phyloP scores from a whole-genome alignment of 2,113 vertebrate genomes.

The Onychorhynchus coronatus region DNA sequence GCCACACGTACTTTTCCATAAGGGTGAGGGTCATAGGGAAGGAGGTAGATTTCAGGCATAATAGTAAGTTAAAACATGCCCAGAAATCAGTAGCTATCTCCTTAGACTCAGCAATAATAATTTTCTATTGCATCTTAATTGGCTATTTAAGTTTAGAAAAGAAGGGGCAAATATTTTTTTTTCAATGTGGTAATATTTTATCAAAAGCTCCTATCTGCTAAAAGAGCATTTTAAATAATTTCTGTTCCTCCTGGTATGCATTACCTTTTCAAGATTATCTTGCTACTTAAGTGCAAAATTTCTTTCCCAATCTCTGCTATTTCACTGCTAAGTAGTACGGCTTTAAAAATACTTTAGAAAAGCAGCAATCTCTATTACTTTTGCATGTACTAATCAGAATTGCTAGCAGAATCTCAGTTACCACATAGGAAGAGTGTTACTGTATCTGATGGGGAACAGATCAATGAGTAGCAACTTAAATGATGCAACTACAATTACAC shows the following conservation, averaged over 20 bases:
- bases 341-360: neutral
- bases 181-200: neutral
- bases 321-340: neutral
- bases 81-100: neutral
- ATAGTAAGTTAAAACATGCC: neutral
- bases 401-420: neutral
- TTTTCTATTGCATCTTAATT: neutral
- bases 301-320: neutral
- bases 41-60: neutral
- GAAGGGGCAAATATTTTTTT: neutral
- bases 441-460: neutral
- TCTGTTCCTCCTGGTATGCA: neutral
- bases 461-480: neutral
- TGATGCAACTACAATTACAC: neutral
- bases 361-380: neutral
- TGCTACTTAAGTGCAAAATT: neutral
- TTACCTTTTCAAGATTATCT: neutral
- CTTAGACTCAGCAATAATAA: neutral
- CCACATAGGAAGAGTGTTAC: neutral
- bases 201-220: neutral
- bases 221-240: neutral
- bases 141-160: neutral
- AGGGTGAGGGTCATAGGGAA: neutral
- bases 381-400: neutral
- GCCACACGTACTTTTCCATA: neutral